These are phyloP conservation scores for Parotocinclus haroldoi DNA, from an alignment of 2,797 vertebrate genomes.

Conservation along the genomic window DNA sequence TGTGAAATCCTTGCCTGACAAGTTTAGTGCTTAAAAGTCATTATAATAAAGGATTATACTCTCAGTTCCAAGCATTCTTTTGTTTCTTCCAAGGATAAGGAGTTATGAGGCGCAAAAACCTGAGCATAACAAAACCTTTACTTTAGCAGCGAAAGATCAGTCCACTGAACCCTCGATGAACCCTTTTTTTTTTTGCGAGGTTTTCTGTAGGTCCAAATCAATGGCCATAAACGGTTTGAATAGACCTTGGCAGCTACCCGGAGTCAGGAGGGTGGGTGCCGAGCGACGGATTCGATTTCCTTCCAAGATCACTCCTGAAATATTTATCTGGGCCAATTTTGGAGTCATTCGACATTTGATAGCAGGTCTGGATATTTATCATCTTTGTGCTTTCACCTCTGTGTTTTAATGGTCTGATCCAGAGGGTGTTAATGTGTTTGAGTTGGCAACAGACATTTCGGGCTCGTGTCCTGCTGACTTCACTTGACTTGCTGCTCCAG, in stretches of 20 bases:
- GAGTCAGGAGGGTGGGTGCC: constrained; percentile 2
- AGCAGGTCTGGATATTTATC: constrained; percentile 45
- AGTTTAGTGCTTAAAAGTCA: too few species aligned
- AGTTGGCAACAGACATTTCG: constrained; percentile 34
- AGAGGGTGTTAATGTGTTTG: constrained; percentile 42
- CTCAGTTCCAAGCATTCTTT: too few species aligned
- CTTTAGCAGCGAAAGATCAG: too few species aligned
- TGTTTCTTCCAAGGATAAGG: too few species aligned
- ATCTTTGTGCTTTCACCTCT: constrained; percentile 29
- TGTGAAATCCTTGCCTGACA: too few species aligned
- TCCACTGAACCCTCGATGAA: not conserved
- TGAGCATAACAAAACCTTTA: too few species aligned
- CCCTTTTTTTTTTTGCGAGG: not conserved
- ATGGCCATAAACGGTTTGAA: constrained; percentile 16
- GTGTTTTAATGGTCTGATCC: constrained; percentile 14
- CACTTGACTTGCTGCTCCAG: not conserved
- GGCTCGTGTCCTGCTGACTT: constrained; percentile 60
- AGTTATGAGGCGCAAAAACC: too few species aligned
- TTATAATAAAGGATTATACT: too few species aligned
- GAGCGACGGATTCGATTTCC: constrained; percentile 48
- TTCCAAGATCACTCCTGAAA: constrained; percentile 54
- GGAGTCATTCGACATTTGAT: constrained; percentile 52
- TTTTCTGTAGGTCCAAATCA: not conserved
- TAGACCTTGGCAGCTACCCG: not conserved
- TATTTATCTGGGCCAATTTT: constrained; percentile 58